Evolutionary conservation across 1,140 invertebrate genomes (phyloP).

Genomic region (Manduca sexta): DNA sequence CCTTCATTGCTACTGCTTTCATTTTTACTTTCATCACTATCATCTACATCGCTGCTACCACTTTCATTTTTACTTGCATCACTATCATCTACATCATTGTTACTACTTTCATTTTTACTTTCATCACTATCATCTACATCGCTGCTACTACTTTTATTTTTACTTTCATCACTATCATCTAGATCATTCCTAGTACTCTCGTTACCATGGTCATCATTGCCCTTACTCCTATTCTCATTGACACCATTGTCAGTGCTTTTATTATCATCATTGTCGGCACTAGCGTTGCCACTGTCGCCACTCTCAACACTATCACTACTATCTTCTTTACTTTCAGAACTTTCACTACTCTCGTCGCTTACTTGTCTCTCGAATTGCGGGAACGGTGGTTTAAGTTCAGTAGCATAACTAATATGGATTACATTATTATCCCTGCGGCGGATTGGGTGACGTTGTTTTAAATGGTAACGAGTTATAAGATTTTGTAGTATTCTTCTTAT

Average conservation of each 20-base stretch:
- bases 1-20: too few species aligned
- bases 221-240: too few species aligned
- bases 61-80: too few species aligned
- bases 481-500: too few species aligned
- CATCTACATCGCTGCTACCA: too few species aligned
- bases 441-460: not conserved
- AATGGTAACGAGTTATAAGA: too few species aligned
- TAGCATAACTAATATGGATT: slow-evolving; percentile 34
- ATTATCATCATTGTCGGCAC: slow-evolving; percentile 26
- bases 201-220: too few species aligned
- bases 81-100: not conserved
- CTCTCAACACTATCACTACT: slow-evolving; percentile 2
- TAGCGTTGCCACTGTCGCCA: slow-evolving; percentile 19
- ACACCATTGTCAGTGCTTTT: slow-evolving; percentile 26
- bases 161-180: too few species aligned
- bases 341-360: not conserved
- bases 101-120: slow-evolving; percentile 9
- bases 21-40: too few species aligned
- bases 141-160: not conserved
- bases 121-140: slow-evolving; percentile 11
- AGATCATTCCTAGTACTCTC: not conserved
- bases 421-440: slow-evolving; percentile 27
- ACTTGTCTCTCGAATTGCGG: slow-evolving; percentile 34
- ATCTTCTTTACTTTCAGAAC: slow-evolving; percentile 10
- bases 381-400: slow-evolving; percentile 30